phyloP scores from a whole-genome alignment of 1,140 invertebrate species.

The Drosophila punjabiensis region DNA sequence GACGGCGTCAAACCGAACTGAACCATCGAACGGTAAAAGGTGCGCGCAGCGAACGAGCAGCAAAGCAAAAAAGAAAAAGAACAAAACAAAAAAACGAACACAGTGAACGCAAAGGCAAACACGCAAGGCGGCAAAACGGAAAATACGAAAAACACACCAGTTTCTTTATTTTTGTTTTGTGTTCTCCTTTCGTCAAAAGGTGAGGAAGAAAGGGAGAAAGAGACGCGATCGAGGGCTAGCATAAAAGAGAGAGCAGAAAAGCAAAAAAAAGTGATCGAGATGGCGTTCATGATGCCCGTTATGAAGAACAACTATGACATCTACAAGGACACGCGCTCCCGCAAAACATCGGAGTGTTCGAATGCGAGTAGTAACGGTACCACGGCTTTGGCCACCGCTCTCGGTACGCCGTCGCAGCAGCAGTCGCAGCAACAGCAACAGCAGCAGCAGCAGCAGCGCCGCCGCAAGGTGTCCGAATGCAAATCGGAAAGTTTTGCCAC shows the following conservation, averaged over 20 bases:
- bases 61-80: neutral
- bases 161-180: conserved; percentile 44
- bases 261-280: conserved; percentile 85
- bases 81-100: conserved; percentile 32
- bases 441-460: conserved; percentile 84
- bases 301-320: conserved; percentile 97
- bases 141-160: conserved; percentile 16
- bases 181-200: conserved; percentile 1
- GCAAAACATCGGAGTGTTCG: conserved; percentile 91
- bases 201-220: neutral
- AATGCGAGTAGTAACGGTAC: conserved; percentile 76
- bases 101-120: conserved; percentile 8
- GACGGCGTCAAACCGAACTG: conserved; percentile 35
- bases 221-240: neutral
- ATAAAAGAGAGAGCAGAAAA: neutral
- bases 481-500: conserved; percentile 91
- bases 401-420: conserved; percentile 71
- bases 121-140: conserved; percentile 42
- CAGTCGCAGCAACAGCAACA: conserved; percentile 61
- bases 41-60: conserved; percentile 16
- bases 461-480: conserved; percentile 92
- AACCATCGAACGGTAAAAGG: conserved; percentile 58
- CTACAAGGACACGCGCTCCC: conserved; percentile 91
- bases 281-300: conserved; percentile 97
- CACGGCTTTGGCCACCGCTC: conserved; percentile 77